phyloP scores from a whole-genome alignment of 1,140 invertebrate genomes.

The Hyposmocoma kahamanoa region DNA sequence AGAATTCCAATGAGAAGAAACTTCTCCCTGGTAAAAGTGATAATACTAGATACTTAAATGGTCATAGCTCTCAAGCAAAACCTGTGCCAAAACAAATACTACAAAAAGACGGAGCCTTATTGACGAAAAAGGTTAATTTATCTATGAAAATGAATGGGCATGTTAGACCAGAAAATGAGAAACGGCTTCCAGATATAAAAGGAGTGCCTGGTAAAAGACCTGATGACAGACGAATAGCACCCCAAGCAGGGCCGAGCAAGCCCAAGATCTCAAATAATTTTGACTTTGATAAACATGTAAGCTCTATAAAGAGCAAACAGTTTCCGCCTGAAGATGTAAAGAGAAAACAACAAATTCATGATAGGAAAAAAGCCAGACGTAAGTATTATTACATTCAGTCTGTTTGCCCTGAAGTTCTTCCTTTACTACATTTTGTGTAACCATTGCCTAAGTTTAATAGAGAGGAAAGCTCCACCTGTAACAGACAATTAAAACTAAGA shows the following conservation, averaged over 20 bases:
- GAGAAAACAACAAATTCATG: conserved; percentile 42
- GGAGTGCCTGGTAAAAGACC: conserved; percentile 26
- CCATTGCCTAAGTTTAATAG: too few species aligned
- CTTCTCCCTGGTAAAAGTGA: conserved; percentile 21
- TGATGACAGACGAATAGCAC: conserved; percentile 36
- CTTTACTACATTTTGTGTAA: too few species aligned
- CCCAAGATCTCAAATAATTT: conserved; percentile 40
- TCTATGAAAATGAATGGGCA: conserved; percentile 33
- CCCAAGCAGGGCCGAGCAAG: conserved; percentile 36
- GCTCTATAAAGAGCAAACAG: conserved; percentile 51
- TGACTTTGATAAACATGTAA: conserved; percentile 63
- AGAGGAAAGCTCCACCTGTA: too few species aligned
- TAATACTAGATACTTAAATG: conserved; percentile 36
- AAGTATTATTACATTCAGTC: too few species aligned
- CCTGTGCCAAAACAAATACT: conserved; percentile 37
- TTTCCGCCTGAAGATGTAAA: conserved; percentile 71
- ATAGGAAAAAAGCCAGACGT: conserved; percentile 59
- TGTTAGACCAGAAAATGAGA: conserved; percentile 26
- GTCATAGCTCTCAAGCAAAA: conserved; percentile 45
- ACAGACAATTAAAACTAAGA: too few species aligned
- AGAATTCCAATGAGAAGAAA: conserved; percentile 50
- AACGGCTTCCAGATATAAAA: conserved; percentile 26
- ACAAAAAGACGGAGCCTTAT: conserved; percentile 28
- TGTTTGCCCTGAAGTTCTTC: too few species aligned
- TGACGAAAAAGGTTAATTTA: conserved; percentile 32